These are phyloP conservation scores for Echinarachnius parma DNA, from an alignment of 53 echinoderm and acorn worm species.

Conservation along the genomic window DNA sequence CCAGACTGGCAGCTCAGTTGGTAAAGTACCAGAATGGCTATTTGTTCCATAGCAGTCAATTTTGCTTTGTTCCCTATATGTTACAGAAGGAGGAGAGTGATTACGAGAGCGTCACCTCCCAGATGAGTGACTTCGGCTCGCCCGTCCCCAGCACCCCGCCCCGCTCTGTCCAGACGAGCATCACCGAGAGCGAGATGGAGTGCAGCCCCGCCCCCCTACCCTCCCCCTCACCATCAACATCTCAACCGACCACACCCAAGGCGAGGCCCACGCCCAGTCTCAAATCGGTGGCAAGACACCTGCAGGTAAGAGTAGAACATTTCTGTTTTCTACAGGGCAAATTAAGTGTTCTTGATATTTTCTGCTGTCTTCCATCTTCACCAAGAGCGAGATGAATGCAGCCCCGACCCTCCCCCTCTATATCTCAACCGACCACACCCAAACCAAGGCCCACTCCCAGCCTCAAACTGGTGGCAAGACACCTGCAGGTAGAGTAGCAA, in stretches of 20 bases:
- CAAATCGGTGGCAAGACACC: not conserved
- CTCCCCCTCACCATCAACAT: not conserved
- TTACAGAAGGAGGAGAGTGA: constrained; percentile 76
- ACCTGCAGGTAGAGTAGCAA: too few species aligned
- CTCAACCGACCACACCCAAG: not conserved
- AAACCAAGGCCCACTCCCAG: constrained; percentile 32
- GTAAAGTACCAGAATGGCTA: too few species aligned
- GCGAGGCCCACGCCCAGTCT: not conserved
- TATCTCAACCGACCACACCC: constrained; percentile 24
- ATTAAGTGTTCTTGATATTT: too few species aligned
- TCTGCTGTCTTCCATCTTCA: too few species aligned
- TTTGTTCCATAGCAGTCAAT: too few species aligned
- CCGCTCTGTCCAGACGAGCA: constrained; percentile 31
- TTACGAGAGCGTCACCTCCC: constrained; percentile 85
- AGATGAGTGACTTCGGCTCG: constrained; percentile 77
- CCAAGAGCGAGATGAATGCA: too few species aligned
- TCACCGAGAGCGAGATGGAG: constrained; percentile 20
- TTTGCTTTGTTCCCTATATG: not conserved
- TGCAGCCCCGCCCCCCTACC: constrained; percentile 17
- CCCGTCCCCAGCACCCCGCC: constrained; percentile 71
- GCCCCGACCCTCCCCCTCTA: not conserved
- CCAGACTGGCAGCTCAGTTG: too few species aligned
- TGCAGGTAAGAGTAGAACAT: too few species aligned
- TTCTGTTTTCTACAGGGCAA: too few species aligned
- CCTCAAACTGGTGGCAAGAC: constrained; percentile 10